phyloP scores from a whole-genome alignment of 1,140 invertebrate genomes.

The Drosophila prosaltans region DNA sequence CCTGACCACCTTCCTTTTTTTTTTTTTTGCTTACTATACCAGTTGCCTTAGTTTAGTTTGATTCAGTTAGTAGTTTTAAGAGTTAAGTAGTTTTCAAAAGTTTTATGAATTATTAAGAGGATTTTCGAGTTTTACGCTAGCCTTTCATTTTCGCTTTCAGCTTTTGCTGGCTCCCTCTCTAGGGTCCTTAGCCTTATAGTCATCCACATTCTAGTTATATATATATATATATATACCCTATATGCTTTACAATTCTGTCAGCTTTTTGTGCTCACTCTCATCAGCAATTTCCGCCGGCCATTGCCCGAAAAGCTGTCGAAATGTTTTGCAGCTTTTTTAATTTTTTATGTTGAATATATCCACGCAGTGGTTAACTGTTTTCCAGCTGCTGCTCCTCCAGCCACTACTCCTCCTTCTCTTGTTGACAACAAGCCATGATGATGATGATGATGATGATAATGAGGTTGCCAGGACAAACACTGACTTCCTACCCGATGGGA shows the following conservation, averaged over 20 bases:
- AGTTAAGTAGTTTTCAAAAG: slow-evolving; percentile 80
- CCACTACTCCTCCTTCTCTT: slow-evolving; percentile 10
- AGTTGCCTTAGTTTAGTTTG: slow-evolving; percentile 76
- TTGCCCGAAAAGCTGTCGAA: slow-evolving; percentile 75
- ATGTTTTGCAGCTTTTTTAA: slow-evolving; percentile 77
- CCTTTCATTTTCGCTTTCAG: slow-evolving; percentile 67
- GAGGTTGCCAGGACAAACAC: slow-evolving; percentile 39
- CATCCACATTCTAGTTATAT: neutral
- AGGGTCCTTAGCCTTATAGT: neutral
- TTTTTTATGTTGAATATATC: slow-evolving; percentile 67
- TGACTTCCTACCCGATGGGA: slow-evolving; percentile 42
- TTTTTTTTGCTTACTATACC: slow-evolving; percentile 41
- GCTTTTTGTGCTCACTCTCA: slow-evolving; percentile 56
- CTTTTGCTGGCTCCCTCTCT: slow-evolving; percentile 6
- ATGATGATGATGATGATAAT: slow-evolving; percentile 32
- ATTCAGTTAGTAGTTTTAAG: slow-evolving; percentile 81
- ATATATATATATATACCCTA: slow-evolving; percentile 9
- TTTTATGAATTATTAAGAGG: slow-evolving; percentile 81
- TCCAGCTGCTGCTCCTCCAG: slow-evolving; percentile 33
- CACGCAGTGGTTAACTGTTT: slow-evolving; percentile 37
- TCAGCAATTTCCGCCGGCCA: slow-evolving; percentile 63
- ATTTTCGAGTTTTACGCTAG: slow-evolving; percentile 79
- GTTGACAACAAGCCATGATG: neutral
- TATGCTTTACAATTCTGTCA: slow-evolving; percentile 9
- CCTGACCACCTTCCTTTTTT: neutral